Evolutionary conservation across 2,888 invertebrate species (phyloP).

Genomic region (Agrilus biguttatus): DNA sequence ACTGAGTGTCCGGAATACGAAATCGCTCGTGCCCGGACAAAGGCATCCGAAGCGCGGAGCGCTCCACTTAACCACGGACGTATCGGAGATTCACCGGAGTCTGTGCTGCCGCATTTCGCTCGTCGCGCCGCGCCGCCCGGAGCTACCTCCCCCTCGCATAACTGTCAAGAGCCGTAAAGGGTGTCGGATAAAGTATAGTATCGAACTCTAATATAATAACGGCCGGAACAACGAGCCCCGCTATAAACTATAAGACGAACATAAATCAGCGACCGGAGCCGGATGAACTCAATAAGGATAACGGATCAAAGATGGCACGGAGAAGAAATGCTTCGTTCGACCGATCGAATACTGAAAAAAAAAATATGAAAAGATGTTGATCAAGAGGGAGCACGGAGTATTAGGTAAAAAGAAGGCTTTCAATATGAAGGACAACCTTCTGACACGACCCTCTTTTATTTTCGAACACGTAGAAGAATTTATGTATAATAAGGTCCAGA

Average conservation of each 20-base stretch:
- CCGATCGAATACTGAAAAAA: too few species aligned
- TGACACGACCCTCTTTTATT: too few species aligned
- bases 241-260: constrained; percentile 51
- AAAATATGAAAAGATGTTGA: too few species aligned
- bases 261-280: constrained; percentile 38
- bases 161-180: constrained; percentile 26
- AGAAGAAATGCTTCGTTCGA: too few species aligned
- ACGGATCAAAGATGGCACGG: too few species aligned
- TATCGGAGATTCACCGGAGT: too few species aligned
- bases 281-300: not conserved
- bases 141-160: constrained; percentile 19
- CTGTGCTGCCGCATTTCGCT: constrained; percentile 1
- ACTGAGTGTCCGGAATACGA: constrained; percentile 17
- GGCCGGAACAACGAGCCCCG: constrained; percentile 51
- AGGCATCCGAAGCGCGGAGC: constrained; percentile 12
- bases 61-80: constrained; percentile 26
- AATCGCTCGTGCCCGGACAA: constrained; percentile 21
- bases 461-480: too few species aligned
- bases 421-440: too few species aligned
- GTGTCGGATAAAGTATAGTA: constrained; percentile 31
- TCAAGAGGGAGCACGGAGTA: too few species aligned
- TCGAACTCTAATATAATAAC: constrained; percentile 51
- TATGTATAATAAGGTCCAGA: too few species aligned
- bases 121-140: constrained; percentile 13
- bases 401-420: too few species aligned